These are phyloP conservation scores for Takifugu flavidus DNA, from an alignment of 2,113 vertebrate species.

Conservation along the genomic window DNA sequence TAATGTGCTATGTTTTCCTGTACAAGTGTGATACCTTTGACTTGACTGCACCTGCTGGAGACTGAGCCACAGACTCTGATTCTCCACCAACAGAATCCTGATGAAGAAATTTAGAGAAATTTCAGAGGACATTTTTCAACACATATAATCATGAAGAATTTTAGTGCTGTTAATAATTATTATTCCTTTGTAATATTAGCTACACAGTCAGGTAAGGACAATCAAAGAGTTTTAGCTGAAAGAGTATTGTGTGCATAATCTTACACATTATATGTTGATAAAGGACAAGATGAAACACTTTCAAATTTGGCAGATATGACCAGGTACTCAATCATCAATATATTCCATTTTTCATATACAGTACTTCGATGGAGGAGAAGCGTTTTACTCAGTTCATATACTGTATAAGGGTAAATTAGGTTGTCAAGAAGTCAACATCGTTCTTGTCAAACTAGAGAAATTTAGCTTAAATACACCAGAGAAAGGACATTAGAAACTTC, in stretches of 20 bases:
- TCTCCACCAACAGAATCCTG: constrained; percentile 50
- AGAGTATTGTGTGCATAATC: background rate
- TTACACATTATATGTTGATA: background rate
- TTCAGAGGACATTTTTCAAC: background rate
- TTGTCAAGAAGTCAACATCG: no score
- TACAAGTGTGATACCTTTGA: constrained; percentile 57
- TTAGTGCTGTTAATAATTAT: no score
- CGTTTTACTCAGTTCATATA: no score
- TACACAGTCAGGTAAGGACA: no score
- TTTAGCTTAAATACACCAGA: no score
- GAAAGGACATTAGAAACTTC: no score
- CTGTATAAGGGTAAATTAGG: no score
- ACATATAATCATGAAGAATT: background rate
- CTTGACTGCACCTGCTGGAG: constrained; percentile 51
- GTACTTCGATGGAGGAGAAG: background rate
- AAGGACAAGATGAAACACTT: background rate
- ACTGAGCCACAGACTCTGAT: constrained; percentile 46
- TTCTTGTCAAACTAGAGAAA: no score
- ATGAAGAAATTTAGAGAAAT: background rate
- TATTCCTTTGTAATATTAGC: no score
- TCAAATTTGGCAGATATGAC: background rate
- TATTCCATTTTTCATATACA: background rate
- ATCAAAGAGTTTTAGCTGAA: background rate
- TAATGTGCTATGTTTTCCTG: background rate
- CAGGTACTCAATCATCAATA: background rate